phyloP scores from a whole-genome alignment of 2,113 vertebrate species.

The Sialia sialis region DNA sequence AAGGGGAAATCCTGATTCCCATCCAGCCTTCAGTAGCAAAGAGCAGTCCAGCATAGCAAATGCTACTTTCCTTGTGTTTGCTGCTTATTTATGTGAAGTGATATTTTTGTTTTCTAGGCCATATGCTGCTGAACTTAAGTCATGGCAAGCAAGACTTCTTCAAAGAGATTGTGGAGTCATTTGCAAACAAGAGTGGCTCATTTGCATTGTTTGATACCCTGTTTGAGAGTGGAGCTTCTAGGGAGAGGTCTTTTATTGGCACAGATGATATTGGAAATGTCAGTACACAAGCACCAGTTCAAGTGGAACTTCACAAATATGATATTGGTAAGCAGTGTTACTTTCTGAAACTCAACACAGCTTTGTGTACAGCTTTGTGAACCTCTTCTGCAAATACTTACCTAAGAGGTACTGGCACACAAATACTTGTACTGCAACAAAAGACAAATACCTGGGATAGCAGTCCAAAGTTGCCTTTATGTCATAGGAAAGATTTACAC shows the following conservation, averaged over 20 bases:
- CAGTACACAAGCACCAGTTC: constrained; percentile 71
- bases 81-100: background rate
- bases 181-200: constrained; percentile 86
- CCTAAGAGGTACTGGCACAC: background rate
- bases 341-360: background rate
- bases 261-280: constrained; percentile 82
- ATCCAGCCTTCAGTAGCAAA: background rate
- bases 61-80: background rate
- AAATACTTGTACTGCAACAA: background rate
- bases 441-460: background rate
- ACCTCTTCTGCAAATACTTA: background rate
- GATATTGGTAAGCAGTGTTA: constrained; percentile 80
- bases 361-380: background rate
- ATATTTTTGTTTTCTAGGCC: constrained; percentile 73
- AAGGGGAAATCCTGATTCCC: background rate
- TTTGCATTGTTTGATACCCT: constrained; percentile 81
- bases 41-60: background rate
- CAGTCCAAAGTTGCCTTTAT: background rate
- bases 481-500: background rate
- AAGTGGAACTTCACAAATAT: constrained; percentile 80
- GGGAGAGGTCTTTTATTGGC: constrained; percentile 82
- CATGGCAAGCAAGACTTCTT: constrained; percentile 79
- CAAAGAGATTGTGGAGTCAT: constrained; percentile 88
- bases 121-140: constrained; percentile 90
- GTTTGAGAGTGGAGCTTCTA: constrained; percentile 73